These are phyloP conservation scores for Oostethus manadensis DNA, from an alignment of 2,113 vertebrate species.

Conservation along the genomic window DNA sequence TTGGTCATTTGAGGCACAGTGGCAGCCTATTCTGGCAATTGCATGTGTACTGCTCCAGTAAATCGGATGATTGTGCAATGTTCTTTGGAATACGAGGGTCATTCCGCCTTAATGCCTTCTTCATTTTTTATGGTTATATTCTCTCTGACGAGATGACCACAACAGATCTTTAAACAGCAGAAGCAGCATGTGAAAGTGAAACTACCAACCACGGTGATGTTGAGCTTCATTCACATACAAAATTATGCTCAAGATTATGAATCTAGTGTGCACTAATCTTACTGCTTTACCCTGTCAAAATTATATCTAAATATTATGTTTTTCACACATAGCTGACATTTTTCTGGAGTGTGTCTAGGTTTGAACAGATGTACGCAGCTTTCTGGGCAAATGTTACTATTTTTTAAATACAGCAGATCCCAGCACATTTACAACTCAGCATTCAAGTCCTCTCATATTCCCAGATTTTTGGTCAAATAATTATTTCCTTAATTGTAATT, in stretches of 20 bases:
- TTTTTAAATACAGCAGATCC: not conserved
- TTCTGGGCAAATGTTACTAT: not conserved
- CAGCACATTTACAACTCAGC: no score
- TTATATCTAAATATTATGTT: not conserved
- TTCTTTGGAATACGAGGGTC: no score
- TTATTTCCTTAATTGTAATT: no score
- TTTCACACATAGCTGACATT: not conserved
- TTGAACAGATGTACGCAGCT: not conserved
- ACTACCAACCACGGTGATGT: not conserved
- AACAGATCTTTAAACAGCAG: not conserved
- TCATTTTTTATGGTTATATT: not conserved
- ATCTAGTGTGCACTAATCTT: not conserved
- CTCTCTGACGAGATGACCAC: not conserved
- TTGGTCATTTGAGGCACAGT: slow-evolving; percentile 8
- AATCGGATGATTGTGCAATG: no score
- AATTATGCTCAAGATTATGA: not conserved
- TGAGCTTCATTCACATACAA: not conserved
- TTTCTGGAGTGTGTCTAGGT: not conserved
- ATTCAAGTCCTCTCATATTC: no score
- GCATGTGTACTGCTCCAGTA: no score
- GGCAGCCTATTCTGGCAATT: no score
- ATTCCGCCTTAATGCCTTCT: no score
- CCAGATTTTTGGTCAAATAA: no score
- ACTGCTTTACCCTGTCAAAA: not conserved
- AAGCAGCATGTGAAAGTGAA: not conserved